Evolutionary conservation across 2,888 invertebrate species (phyloP).

Genomic region (Ramazzottius varieornatus): DNA sequence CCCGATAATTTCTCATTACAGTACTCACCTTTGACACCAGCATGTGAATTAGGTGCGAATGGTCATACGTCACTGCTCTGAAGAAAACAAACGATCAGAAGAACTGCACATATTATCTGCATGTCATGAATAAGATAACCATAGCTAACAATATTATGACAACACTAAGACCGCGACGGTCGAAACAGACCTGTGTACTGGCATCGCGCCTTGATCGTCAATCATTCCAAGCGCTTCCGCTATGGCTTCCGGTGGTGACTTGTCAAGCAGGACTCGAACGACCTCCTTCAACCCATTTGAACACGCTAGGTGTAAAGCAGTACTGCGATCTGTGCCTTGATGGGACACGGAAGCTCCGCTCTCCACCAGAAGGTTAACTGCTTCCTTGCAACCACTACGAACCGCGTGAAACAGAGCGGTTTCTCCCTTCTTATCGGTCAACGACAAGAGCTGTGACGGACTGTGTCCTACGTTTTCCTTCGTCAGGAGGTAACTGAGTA

Average conservation of each 20-base stretch:
- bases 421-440: not conserved
- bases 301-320: not conserved
- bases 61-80: not conserved
- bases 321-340: not conserved
- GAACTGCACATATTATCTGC: not conserved
- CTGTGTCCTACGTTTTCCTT: not conserved
- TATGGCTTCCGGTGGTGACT: not conserved
- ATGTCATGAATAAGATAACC: no score
- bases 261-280: not conserved
- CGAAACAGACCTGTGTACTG: not conserved
- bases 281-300: not conserved
- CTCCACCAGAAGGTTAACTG: constrained; percentile 19
- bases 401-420: constrained; percentile 24
- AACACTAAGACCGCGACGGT: no score
- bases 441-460: not conserved
- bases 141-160: no score
- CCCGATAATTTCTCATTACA: no score
- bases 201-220: not conserved
- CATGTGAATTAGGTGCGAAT: not conserved
- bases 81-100: not conserved
- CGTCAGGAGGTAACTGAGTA: not conserved
- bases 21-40: not conserved
- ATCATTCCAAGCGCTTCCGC: not conserved
- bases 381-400: constrained; percentile 13
- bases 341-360: constrained; percentile 21